Evolutionary conservation across 2,797 vertebrate genomes (phyloP).

Genomic region (Cetoscarus ocellatus): DNA sequence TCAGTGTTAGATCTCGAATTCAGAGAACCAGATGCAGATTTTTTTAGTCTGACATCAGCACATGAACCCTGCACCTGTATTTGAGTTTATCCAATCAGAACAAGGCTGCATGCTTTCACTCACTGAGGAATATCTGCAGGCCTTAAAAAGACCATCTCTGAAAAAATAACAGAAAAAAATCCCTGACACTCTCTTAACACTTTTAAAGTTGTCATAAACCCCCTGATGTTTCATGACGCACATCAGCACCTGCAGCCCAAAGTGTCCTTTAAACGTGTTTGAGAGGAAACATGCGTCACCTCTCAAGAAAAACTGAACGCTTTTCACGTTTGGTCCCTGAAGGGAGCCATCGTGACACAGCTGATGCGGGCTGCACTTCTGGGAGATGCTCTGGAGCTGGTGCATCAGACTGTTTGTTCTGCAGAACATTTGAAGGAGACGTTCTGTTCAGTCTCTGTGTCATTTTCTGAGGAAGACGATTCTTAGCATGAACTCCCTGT

Average conservation of each 20-base stretch:
- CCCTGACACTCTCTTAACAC: not conserved
- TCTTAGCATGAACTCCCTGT: not conserved
- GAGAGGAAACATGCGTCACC: not conserved
- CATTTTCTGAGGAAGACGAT: too few species aligned
- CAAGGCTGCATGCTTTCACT: too few species aligned
- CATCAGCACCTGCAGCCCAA: not conserved
- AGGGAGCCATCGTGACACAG: not conserved
- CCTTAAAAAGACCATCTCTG: not conserved
- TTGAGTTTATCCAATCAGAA: too few species aligned
- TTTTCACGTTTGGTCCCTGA: not conserved
- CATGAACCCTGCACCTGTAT: too few species aligned
- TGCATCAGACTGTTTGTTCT: not conserved
- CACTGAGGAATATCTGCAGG: not conserved
- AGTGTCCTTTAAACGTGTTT: not conserved
- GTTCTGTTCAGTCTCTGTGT: too few species aligned
- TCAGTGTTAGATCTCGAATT: too few species aligned
- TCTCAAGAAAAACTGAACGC: not conserved
- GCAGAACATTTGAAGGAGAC: not conserved
- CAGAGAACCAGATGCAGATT: too few species aligned
- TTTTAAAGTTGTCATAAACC: not conserved
- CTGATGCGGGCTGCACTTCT: not conserved
- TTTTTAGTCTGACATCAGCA: too few species aligned
- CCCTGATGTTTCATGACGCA: not conserved
- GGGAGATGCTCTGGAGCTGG: not conserved
- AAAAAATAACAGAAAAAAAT: too few species aligned